A percentile compares a stretch with the other conserved stretches of the same genome.
Conservation (phyloP, 2,797 vertebrate genomes). For the Diglossa cyanea region DNA sequence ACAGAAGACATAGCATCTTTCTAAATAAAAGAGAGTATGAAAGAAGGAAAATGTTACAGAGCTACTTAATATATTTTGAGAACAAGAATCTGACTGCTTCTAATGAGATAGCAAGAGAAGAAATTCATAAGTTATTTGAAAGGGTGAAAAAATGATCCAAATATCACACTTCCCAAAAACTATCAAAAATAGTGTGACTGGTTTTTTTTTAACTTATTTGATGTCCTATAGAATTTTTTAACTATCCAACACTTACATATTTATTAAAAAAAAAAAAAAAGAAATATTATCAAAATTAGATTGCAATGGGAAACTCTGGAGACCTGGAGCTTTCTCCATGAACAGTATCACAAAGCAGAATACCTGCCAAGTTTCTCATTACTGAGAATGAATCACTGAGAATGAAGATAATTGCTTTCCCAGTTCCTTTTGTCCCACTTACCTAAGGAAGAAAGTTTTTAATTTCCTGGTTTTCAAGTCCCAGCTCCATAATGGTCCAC, state of each 20-base stretch:
- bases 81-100: neutral
- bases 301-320: neutral
- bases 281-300: neutral
- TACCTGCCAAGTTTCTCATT: neutral
- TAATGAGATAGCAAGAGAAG: neutral
- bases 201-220: neutral
- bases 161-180: neutral
- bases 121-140: neutral
- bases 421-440: neutral
- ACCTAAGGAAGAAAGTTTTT: neutral
- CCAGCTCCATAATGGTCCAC: neutral
- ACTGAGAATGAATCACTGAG: neutral
- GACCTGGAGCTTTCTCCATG: neutral
- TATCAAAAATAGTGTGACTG: accelerated
- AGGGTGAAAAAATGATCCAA: neutral
- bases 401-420: neutral
- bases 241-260: accelerated
- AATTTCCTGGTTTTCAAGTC: neutral
- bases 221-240: neutral
- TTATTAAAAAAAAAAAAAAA: neutral
- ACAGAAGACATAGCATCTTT: neutral
- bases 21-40: neutral
- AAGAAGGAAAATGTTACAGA: neutral
- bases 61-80: neutral
- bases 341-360: neutral